Conservation (phyloP, 2,113 vertebrate genomes). For the Prionailurus bengalensis region DNA sequence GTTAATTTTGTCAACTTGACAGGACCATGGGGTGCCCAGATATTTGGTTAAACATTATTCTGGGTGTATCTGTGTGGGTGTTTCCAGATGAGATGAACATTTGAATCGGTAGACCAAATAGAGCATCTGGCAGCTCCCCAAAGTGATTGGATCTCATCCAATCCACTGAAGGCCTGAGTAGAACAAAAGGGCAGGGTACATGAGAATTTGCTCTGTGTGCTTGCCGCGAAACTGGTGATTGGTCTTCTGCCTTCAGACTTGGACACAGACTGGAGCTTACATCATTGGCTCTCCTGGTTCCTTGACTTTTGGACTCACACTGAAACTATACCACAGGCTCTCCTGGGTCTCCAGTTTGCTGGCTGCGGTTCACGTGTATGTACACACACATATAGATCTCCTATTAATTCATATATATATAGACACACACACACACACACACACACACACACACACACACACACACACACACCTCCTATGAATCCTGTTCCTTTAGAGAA, state of each 20-base stretch:
- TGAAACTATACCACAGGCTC: not conserved
- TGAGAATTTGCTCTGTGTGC: not conserved
- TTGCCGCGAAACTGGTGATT: not conserved
- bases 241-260: not conserved
- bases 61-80: not conserved
- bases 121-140: not conserved
- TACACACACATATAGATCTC: not conserved
- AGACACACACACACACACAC: too few species aligned
- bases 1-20: not conserved
- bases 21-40: not conserved
- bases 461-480: not conserved
- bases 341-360: not conserved
- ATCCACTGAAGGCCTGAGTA: not conserved
- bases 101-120: not conserved
- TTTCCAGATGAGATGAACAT: not conserved
- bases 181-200: not conserved
- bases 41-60: conserved; percentile 4
- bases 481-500: not conserved
- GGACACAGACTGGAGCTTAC: not conserved
- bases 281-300: not conserved
- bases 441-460: too few species aligned
- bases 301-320: not conserved
- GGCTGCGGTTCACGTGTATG: not conserved
- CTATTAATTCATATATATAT: not conserved
- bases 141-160: not conserved